Evolutionary conservation across 2,113 vertebrate genomes (phyloP).

Genomic region (Notiomystis cincta): DNA sequence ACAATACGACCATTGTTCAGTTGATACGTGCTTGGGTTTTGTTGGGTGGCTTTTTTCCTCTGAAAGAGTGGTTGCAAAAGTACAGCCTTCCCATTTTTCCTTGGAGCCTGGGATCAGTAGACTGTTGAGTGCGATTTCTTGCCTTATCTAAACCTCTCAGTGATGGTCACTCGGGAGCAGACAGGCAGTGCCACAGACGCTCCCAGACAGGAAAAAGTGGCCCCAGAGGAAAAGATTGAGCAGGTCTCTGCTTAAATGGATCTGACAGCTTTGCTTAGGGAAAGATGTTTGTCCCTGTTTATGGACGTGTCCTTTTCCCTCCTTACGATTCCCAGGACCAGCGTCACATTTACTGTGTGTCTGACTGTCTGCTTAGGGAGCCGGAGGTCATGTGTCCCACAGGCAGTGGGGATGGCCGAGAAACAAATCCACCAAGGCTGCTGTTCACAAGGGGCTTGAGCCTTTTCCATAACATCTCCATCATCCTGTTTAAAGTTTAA

Average conservation of each 20-base stretch:
- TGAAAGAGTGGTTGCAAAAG: slow-evolving; percentile 45
- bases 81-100: slow-evolving; percentile 54
- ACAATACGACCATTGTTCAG: slow-evolving; percentile 55
- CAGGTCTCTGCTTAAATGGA: slow-evolving; percentile 63
- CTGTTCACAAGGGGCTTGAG: neutral
- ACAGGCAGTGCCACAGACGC: slow-evolving; percentile 45
- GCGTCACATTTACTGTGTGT: slow-evolving; percentile 67
- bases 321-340: slow-evolving; percentile 71
- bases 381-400: neutral
- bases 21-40: slow-evolving; percentile 10
- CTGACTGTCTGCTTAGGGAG: slow-evolving; percentile 59
- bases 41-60: neutral
- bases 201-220: slow-evolving; percentile 71
- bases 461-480: slow-evolving; percentile 15
- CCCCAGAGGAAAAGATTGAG: slow-evolving; percentile 61
- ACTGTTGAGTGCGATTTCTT: slow-evolving; percentile 56
- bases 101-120: slow-evolving; percentile 28
- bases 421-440: slow-evolving; percentile 40
- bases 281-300: slow-evolving; percentile 75
- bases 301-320: slow-evolving; percentile 62
- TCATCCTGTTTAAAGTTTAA: slow-evolving; percentile 39
- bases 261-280: slow-evolving; percentile 70
- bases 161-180: slow-evolving; percentile 58
- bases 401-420: slow-evolving; percentile 49
- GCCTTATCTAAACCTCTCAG: slow-evolving; percentile 73